phyloP scores from a whole-genome alignment of 2,797 vertebrate genomes.

The Anguilla marmorata region DNA sequence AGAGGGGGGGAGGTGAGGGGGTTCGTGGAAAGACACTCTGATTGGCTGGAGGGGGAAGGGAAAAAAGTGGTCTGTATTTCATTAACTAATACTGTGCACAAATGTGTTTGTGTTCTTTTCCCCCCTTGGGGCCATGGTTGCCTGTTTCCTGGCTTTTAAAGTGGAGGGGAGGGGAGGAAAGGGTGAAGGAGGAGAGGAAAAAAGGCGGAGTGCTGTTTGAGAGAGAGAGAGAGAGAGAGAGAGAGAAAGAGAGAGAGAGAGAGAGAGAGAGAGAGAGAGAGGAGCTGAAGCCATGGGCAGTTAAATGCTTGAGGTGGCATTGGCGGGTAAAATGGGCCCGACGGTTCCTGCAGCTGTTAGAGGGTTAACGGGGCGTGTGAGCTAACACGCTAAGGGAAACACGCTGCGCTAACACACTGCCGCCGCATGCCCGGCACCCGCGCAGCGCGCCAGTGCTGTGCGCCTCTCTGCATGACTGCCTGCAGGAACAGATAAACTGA shows the following conservation, averaged over 20 bases:
- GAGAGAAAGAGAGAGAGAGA: background rate
- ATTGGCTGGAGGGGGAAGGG: background rate
- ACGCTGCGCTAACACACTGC: background rate
- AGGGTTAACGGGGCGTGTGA: background rate
- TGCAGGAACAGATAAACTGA: conserved; percentile 2
- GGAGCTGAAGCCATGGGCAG: background rate
- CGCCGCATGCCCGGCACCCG: background rate
- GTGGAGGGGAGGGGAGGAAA: background rate
- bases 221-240: too few species aligned
- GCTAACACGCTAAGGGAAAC: background rate
- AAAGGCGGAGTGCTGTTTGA: background rate
- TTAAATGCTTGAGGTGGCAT: background rate
- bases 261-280: background rate
- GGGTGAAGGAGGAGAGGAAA: background rate
- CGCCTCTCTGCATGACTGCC: background rate
- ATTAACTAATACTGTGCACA: background rate
- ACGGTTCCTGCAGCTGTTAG: background rate
- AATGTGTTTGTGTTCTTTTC: background rate
- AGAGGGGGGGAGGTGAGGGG: background rate
- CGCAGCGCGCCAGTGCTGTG: background rate
- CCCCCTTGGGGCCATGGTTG: background rate
- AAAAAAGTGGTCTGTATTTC: background rate
- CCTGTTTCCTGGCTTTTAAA: background rate
- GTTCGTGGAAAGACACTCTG: background rate
- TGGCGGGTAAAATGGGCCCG: too few species aligned